A percentile compares a stretch with the other conserved stretches of the same genome.
Conservation (phyloP, 2,797 vertebrate genomes). For the Denticeps clupeoides region DNA sequence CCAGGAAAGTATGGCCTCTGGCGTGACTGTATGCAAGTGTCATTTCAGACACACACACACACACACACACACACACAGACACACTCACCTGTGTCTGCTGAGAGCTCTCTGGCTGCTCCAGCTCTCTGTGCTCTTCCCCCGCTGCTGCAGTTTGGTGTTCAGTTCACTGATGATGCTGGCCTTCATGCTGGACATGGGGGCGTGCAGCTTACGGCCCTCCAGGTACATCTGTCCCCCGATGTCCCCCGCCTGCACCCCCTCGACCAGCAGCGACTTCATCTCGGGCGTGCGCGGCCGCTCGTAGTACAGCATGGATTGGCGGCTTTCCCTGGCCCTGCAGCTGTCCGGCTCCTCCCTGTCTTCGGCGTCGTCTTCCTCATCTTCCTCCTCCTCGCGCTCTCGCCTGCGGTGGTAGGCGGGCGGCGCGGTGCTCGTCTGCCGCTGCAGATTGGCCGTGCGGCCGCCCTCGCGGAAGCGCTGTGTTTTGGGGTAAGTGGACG, state of each 20-base stretch:
- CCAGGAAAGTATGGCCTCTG: no score
- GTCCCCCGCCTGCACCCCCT: conserved; percentile 35
- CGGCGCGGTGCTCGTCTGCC: conserved; percentile 59
- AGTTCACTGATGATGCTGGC: conserved; percentile 85
- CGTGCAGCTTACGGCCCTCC: conserved; percentile 60
- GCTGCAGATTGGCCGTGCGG: conserved; percentile 42
- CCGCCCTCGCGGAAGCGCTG: conserved; percentile 58
- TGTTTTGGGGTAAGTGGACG: conserved; percentile 60
- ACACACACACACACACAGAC: conserved; percentile 11
- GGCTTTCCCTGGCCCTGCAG: conserved; percentile 49
- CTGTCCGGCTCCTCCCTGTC: conserved; percentile 46
- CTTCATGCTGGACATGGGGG: conserved; percentile 72
- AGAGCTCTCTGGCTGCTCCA: conserved; percentile 61
- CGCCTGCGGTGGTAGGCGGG: conserved; percentile 54
- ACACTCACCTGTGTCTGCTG: conserved; percentile 73
- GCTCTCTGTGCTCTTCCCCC: conserved; percentile 52
- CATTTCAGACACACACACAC: conserved; percentile 7
- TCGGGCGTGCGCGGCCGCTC: conserved; percentile 62
- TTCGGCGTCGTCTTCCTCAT: conserved; percentile 41
- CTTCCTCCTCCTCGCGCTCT: conserved; percentile 53
- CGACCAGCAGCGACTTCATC: conserved; percentile 62
- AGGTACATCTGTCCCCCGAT: conserved; percentile 40
- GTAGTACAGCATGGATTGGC: conserved; percentile 60
- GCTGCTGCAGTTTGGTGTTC: conserved; percentile 81
- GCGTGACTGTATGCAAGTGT: no score